Evolutionary conservation across 2,113 vertebrate genomes (phyloP).

Genomic region (Aix galericulata): DNA sequence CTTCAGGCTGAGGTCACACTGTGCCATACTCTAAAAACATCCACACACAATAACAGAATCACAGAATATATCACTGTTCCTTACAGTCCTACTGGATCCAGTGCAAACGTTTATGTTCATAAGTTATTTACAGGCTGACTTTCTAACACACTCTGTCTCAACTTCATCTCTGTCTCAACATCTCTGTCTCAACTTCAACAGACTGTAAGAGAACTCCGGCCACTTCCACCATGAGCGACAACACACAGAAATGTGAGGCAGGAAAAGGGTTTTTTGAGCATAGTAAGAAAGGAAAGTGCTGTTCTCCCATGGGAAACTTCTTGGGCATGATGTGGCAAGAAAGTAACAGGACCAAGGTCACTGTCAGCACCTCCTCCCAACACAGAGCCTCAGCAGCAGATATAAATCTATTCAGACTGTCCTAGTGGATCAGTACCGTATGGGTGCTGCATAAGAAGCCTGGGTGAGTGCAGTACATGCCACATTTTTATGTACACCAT

Average conservation of each 20-base stretch:
- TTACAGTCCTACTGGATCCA: conserved; percentile 87
- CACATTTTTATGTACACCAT: neutral
- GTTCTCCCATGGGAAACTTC: neutral
- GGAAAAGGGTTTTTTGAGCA: neutral
- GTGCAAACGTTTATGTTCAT: conserved; percentile 82
- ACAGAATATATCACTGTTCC: conserved; percentile 70
- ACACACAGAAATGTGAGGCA: neutral
- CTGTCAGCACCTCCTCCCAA: neutral
- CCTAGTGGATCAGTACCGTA: neutral
- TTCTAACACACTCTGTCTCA: conserved; percentile 23
- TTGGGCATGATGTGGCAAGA: neutral
- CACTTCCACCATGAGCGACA: neutral
- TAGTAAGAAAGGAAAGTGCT: neutral
- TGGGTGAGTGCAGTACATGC: neutral
- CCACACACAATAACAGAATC: neutral
- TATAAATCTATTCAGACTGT: neutral
- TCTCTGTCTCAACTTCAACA: neutral
- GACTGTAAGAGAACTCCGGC: neutral
- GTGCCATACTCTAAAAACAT: neutral
- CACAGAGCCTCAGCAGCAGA: neutral
- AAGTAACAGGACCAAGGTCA: neutral
- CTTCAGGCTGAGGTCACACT: neutral
- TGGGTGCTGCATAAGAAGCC: neutral
- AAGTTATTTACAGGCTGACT: conserved; percentile 83
- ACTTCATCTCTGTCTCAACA: no score